Conservation (phyloP, 2,797 vertebrate species). For the Rhinophrynus dorsalis region DNA sequence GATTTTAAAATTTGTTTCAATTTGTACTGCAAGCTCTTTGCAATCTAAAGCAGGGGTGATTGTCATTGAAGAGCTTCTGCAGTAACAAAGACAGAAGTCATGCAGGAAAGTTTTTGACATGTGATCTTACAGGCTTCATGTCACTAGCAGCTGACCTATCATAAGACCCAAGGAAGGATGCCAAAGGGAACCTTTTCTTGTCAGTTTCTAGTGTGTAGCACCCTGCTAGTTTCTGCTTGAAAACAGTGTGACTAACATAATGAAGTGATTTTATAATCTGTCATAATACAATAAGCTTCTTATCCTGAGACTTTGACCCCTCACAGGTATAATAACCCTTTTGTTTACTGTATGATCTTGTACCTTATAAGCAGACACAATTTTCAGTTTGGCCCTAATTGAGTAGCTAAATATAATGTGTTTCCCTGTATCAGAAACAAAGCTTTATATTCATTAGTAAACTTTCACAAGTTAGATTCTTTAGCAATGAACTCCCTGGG, state of each 20-base stretch:
- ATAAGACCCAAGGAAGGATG: conserved; percentile 73
- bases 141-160: conserved; percentile 91
- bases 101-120: conserved; percentile 76
- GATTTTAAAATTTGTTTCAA: conserved; percentile 58
- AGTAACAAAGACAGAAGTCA: conserved; percentile 74
- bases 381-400: conserved; percentile 70
- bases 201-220: conserved; percentile 62
- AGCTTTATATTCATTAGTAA: conserved; percentile 85
- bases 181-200: conserved; percentile 62
- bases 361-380: conserved; percentile 55
- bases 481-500: conserved; percentile 73
- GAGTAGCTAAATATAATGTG: conserved; percentile 15
- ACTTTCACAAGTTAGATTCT: conserved; percentile 79
- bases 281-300: conserved; percentile 90
- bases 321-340: conserved; percentile 90
- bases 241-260: conserved; percentile 87
- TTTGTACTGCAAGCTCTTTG: conserved; percentile 51
- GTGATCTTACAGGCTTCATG: conserved; percentile 78
- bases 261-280: conserved; percentile 95
- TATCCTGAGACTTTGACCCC: conserved; percentile 94
- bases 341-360: conserved; percentile 78
- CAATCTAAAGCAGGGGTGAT: conserved; percentile 51
- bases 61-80: conserved; percentile 60
- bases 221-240: conserved; percentile 70
- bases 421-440: conserved; percentile 71